Evolutionary conservation across 2,113 vertebrate species (phyloP), one percentile per base, ranked within the genome.

Genomic region (Rhipidura dahli): DNA sequence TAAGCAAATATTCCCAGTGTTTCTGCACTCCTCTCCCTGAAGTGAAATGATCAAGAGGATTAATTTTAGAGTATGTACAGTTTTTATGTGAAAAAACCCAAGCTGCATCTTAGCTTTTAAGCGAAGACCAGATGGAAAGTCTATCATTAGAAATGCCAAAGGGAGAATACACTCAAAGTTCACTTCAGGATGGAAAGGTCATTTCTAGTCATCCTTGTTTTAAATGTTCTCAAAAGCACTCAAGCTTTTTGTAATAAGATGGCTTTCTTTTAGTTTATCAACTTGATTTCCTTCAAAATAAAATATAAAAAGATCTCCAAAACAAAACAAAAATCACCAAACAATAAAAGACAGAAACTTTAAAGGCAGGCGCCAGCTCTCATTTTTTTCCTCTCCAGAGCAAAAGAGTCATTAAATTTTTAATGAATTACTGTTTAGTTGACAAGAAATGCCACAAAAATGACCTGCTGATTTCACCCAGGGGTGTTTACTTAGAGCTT

Each of bases 111-210:
- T 89, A 94, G 93, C 94, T 93, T 97, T 97, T 94, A 96, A 96
- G 93, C 87, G 93, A 96, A 91, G 77, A 96, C 89, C 95, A 97
- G 95, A 97, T 95, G 95, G 96, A 91, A 95, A 89, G 92, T 92
- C 96, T 97, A 96, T 94, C 96, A 95, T 96, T 96, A 95, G 95
- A 97, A 96, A 96, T 96, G 95, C 96, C 95, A 94, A 95, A 95
- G 95, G 94, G 93, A 87, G 91, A 96, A 96, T 47, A 94, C 45
- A 72, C 94, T 91, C 73, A 63, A 92, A 96, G 92, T 96, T 95
- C 31, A 22, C 93, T 94, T 78, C 70, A 83, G 89, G 92, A 92
- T 93, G 78, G 76, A 97, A 97, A 97, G 97, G 96, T 97, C 95
- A 96, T 91, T 94, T 92, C 96, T 94, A 96, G 92, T 94, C 94